Percentiles rank a stretch among this genome's conserved stretches.
These are phyloP conservation scores for Molossus molossus DNA, from an alignment of 2,797 vertebrate species.

Conservation along the genomic window DNA sequence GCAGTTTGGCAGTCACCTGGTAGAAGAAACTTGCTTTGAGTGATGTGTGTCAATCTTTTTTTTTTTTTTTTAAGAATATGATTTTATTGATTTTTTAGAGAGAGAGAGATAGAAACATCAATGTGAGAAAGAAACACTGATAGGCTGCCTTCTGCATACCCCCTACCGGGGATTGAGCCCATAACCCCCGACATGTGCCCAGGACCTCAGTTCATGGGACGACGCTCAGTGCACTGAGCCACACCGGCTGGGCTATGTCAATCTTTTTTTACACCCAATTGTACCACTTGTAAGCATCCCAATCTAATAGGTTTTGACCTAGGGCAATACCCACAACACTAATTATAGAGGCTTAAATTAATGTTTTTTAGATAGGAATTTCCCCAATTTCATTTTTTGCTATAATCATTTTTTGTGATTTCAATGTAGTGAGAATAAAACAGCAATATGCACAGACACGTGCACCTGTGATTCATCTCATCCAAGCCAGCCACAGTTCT, in stretches of 20 bases:
- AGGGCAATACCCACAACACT: background rate
- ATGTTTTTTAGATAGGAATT: background rate
- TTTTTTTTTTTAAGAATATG: no score
- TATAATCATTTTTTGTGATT: background rate
- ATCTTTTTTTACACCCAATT: background rate
- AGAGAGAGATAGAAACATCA: no score
- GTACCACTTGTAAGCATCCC: no score
- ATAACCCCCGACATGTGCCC: no score
- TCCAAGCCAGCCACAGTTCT: background rate
- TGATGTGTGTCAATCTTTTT: background rate
- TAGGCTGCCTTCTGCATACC: no score
- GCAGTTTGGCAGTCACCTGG: background rate
- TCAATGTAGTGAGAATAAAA: background rate
- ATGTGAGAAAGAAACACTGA: no score
- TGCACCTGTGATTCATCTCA: background rate
- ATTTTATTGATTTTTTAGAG: no score
- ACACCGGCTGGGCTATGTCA: no score
- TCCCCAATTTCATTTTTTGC: background rate
- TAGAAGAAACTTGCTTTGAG: background rate
- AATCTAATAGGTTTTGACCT: background rate
- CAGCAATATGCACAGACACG: background rate
- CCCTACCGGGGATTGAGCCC: no score
- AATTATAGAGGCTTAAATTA: background rate
- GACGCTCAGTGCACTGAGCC: no score
- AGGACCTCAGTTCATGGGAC: no score